phyloP scores from a whole-genome alignment of 2,888 invertebrate genomes.

The Sericinus montela region DNA sequence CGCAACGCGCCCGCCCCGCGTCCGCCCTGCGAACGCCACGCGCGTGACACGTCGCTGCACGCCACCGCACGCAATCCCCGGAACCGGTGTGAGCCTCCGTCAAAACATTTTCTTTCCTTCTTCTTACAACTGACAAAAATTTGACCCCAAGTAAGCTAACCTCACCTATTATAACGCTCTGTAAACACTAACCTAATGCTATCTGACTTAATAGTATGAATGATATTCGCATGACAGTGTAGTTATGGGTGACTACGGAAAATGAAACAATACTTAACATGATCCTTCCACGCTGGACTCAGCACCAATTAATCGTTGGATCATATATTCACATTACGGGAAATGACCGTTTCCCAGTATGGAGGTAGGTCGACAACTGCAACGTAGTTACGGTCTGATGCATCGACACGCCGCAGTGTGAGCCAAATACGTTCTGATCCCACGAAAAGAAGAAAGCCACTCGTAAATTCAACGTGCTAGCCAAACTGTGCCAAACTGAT shows the following conservation, averaged over 20 bases:
- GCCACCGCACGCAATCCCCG: constrained; percentile 37
- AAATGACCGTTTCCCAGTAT: constrained; percentile 23
- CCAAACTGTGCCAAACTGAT: constrained; percentile 37
- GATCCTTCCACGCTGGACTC: constrained; percentile 10
- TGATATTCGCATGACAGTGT: too few species aligned
- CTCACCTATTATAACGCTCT: neutral
- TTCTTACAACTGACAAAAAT: constrained; percentile 39
- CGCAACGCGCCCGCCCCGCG: constrained; percentile 36
- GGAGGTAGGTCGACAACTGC: constrained; percentile 32
- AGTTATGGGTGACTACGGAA: neutral
- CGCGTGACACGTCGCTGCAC: constrained; percentile 18
- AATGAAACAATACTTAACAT: constrained; percentile 19
- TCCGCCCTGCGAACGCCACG: constrained; percentile 30
- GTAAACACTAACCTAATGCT: constrained; percentile 22
- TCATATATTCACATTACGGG: constrained; percentile 18
- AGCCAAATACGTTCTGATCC: constrained; percentile 29
- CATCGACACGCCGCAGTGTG: constrained; percentile 28
- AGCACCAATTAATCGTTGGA: constrained; percentile 1
- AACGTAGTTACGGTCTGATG: constrained; percentile 30
- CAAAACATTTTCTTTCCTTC: constrained; percentile 42
- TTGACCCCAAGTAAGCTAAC: constrained; percentile 27
- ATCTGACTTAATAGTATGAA: too few species aligned
- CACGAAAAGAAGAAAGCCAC: constrained; percentile 29
- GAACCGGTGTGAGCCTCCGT: constrained; percentile 32
- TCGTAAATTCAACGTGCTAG: constrained; percentile 31